Conservation (phyloP, 2,113 vertebrate species). For the Platycercus adscitus region DNA sequence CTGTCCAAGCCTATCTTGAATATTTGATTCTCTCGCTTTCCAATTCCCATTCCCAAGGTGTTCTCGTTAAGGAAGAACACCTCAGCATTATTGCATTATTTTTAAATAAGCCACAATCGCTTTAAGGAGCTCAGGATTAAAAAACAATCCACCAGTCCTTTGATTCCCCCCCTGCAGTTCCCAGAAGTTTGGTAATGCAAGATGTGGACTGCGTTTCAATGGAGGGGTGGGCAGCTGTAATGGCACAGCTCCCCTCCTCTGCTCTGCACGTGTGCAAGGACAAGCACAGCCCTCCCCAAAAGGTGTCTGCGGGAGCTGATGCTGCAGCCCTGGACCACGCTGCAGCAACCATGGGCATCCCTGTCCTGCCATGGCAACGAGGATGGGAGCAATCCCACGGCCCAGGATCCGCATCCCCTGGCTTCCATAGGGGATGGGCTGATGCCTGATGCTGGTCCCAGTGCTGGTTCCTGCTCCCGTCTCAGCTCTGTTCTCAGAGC, state of each 20-base stretch:
- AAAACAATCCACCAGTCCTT: constrained; percentile 13
- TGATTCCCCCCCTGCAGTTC: not conserved
- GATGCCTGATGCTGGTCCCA: not conserved
- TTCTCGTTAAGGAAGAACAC: constrained; percentile 52
- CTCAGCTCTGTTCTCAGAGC: rapidly evolving
- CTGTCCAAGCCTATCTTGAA: not conserved
- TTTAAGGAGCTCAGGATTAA: constrained; percentile 11
- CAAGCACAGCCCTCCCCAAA: not conserved
- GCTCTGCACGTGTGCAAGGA: not conserved
- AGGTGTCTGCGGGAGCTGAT: rapidly evolving
- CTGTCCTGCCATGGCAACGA: rapidly evolving
- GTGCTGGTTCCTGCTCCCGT: not conserved
- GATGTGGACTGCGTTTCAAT: not conserved
- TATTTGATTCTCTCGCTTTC: constrained; percentile 34
- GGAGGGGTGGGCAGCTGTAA: not conserved
- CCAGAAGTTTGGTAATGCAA: not conserved
- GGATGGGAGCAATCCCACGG: not conserved
- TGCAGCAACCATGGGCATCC: rapidly evolving
- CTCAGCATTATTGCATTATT: constrained; percentile 28
- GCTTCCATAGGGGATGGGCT: rapidly evolving
- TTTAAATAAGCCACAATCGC: constrained; percentile 36
- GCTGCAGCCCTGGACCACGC: not conserved
- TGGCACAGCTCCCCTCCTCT: not conserved
- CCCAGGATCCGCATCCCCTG: not conserved
- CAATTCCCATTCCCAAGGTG: not conserved